Base-by-base conservation (phyloP, 2,797 vertebrate genomes). In the Mus caroli region DNA sequence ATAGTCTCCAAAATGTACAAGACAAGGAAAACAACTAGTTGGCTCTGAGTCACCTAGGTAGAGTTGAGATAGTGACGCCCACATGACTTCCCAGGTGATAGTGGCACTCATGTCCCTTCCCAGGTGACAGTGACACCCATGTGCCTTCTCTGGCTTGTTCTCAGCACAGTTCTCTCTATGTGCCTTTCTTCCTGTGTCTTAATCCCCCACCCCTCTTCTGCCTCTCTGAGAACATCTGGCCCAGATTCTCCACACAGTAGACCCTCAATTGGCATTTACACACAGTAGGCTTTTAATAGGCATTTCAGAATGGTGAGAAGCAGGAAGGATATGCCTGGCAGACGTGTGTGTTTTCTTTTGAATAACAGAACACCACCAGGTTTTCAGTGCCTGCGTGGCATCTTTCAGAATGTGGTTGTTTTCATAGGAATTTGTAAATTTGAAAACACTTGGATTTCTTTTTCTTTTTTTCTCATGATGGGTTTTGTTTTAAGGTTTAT, bases 361-460 rank as follows among this genome's bases (percentile, higher is more conserved):
- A 86, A 76, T 46, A 43, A 76, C 40, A 69, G 22, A 82, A 56
- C 31, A 14, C 83, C 34, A 12, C 20, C 3, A 1, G 1, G 28
- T 52, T 79, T 79, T 77, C 28, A 89, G 88, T 17, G 90, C 43
- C 52, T 85, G 87, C 58, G 79, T 80, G 34, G 67, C 85, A 50
- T 69, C 37, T 79, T 94, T 84, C 56, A 79, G 67, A 78, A 64
- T 11, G 8, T 64, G 40, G 56, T 62, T 60, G 14, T 78, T 92
- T 96, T 78, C 52, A 62, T 95, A 50, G 76, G 43, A 84, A 78
- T 88, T 86, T 80, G 64, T 67, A 79, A 86, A 85, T 85, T 46
- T 77, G 60, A 89, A 92, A 94, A 78, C 11, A 77, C 20, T 58
- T 4, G 1, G 14, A 20, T 67, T 67, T 28, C 60, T 62, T 62